Evolutionary conservation across 1,140 invertebrate species (phyloP).

Genomic region (Coptotermes formosanus): DNA sequence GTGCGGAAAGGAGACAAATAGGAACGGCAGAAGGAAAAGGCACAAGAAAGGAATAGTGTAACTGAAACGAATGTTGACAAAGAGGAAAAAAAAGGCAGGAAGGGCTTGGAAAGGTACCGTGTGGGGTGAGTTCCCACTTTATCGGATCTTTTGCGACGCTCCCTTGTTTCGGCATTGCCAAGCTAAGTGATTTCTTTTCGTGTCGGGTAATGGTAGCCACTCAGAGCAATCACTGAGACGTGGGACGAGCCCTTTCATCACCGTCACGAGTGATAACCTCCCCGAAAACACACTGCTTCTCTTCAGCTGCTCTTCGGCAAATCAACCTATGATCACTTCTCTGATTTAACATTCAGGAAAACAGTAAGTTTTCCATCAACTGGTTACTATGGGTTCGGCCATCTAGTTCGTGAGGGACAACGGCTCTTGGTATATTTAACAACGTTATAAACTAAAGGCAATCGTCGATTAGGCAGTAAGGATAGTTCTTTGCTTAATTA

Average conservation of each 20-base stretch:
- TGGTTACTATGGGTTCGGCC: no score
- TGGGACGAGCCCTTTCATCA: not conserved
- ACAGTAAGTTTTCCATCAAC: no score
- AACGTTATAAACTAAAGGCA: no score
- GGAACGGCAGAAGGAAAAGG: not conserved
- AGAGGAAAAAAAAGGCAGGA: not conserved
- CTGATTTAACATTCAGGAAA: no score
- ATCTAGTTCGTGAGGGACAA: no score
- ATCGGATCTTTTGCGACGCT: not conserved
- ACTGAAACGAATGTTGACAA: conserved; percentile 16
- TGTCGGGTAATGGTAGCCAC: not conserved
- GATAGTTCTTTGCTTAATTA: no score
- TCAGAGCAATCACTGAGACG: not conserved
- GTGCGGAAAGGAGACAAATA: not conserved
- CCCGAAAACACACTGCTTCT: conserved; percentile 26
- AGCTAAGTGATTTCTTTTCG: conserved; percentile 10
- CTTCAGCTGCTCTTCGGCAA: not conserved
- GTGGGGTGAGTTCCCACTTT: not conserved
- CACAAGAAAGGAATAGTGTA: not conserved
- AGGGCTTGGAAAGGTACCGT: not conserved
- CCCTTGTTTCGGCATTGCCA: conserved; percentile 9
- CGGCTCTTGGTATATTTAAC: no score
- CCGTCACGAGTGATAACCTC: conserved; percentile 13
- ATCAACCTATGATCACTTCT: not conserved
- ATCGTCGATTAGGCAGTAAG: no score